phyloP scores from a whole-genome alignment of 2,113 vertebrate genomes.

The Chaenocephalus aceratus region DNA sequence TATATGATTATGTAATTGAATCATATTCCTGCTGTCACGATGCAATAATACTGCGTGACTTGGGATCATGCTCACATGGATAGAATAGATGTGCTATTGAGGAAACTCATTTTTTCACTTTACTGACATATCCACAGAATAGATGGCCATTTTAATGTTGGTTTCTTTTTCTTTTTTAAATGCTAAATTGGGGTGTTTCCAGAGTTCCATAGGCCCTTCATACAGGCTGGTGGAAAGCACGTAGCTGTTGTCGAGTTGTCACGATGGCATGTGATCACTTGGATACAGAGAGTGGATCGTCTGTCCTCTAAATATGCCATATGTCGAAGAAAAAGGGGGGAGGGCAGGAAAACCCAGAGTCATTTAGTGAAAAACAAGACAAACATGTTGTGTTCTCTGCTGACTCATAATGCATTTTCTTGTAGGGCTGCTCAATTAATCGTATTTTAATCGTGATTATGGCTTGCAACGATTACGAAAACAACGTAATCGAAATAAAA shows the following conservation, averaged over 20 bases:
- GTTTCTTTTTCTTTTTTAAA: background rate
- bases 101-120: background rate
- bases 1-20: constrained; percentile 73
- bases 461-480: no score
- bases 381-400: background rate
- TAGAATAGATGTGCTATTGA: background rate
- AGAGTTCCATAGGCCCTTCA: background rate
- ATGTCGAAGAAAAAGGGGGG: background rate
- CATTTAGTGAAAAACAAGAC: background rate
- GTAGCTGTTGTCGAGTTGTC: constrained; percentile 13
- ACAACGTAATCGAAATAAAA: no score
- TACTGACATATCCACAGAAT: background rate
- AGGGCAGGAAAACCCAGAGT: background rate
- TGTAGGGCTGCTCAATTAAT: no score
- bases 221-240: background rate
- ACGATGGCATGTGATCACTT: constrained; percentile 42
- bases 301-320: constrained; percentile 26
- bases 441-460: no score
- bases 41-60: constrained; percentile 18
- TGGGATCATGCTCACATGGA: background rate
- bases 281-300: constrained; percentile 33
- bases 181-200: constrained; percentile 40
- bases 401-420: background rate
- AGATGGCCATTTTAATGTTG: background rate
- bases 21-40: constrained; percentile 62